Evolutionary conservation across 2,888 invertebrate genomes (phyloP).

Genomic region (Cantharis nigra): DNA sequence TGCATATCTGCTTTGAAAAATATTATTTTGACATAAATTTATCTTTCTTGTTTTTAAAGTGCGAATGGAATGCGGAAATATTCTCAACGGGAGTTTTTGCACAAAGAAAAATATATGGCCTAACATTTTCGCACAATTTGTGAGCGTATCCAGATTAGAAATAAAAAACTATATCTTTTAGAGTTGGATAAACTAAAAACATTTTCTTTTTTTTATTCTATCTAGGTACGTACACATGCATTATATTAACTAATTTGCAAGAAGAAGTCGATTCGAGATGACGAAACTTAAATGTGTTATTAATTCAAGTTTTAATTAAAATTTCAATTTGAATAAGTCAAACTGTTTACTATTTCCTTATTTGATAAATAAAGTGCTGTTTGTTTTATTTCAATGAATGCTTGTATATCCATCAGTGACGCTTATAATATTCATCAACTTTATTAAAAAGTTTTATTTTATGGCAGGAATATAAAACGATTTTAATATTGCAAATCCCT

Average conservation of each 20-base stretch:
- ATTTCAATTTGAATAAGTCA: background rate
- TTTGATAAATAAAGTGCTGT: background rate
- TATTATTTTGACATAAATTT: conserved; percentile 4
- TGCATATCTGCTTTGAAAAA: background rate
- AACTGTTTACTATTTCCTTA: background rate
- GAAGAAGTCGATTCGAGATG: background rate
- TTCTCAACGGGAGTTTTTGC: background rate
- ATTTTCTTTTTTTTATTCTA: background rate
- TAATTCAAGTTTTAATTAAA: background rate
- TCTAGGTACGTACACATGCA: background rate
- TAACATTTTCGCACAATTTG: background rate
- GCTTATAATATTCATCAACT: background rate
- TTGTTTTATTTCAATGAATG: background rate
- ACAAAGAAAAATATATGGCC: background rate
- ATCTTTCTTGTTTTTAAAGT: conserved; percentile 2
- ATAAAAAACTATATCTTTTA: background rate
- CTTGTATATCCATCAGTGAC: background rate
- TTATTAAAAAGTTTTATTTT: background rate
- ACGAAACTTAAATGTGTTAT: background rate
- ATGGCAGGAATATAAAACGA: background rate
- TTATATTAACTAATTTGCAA: background rate
- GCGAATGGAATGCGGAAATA: background rate
- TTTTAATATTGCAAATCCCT: background rate
- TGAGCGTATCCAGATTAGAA: background rate
- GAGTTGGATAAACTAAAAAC: background rate